These are phyloP conservation scores for Anastrepha obliqua DNA, from an alignment of 1,140 invertebrate species.

Conservation along the genomic window DNA sequence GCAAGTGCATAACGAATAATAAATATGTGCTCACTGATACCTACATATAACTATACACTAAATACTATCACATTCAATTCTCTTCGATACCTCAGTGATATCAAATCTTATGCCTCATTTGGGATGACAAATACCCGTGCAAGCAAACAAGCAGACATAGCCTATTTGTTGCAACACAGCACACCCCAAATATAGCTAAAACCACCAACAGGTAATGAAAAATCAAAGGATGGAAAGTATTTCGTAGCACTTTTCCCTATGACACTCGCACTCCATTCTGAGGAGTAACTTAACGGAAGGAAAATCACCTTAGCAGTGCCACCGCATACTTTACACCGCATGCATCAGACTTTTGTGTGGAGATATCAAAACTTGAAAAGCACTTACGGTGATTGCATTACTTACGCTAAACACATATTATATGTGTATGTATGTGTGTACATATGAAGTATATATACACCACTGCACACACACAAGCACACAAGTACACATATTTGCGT, in stretches of 20 bases:
- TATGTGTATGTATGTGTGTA: background rate
- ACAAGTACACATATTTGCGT: too few species aligned
- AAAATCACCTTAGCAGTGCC: background rate
- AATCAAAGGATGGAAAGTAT: background rate
- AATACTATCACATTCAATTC: background rate
- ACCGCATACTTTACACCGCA: background rate
- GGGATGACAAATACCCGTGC: background rate
- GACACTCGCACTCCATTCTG: too few species aligned
- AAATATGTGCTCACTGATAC: too few species aligned
- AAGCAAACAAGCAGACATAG: background rate
- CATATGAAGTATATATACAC: background rate
- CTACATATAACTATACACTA: too few species aligned
- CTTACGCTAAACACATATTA: background rate
- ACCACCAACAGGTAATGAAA: background rate
- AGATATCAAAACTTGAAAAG: slow-evolving; percentile 36
- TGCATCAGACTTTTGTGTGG: background rate
- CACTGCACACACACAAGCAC: background rate
- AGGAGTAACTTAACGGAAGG: too few species aligned
- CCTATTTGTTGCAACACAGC: too few species aligned
- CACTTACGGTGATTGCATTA: slow-evolving; percentile 56
- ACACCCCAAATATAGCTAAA: background rate
- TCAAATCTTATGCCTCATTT: background rate
- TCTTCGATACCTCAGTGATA: background rate
- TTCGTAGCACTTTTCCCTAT: too few species aligned
- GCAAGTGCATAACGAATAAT: too few species aligned